Conservation (phyloP, 2,888 invertebrate species). For the Archaeoteleia sp. region DNA sequence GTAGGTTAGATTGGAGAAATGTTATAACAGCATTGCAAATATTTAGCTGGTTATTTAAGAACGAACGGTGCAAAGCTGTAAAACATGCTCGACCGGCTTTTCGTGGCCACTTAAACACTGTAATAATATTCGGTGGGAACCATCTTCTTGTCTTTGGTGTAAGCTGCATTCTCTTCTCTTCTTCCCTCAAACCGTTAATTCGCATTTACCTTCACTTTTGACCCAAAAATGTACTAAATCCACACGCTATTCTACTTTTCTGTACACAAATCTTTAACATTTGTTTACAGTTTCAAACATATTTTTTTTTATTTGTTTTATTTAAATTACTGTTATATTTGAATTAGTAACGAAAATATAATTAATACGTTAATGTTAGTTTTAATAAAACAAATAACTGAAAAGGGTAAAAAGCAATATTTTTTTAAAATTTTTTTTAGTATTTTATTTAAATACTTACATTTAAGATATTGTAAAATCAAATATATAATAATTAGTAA, state of each 20-base stretch:
- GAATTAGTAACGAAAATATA: too few relatives aligned
- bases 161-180: conserved; percentile 35
- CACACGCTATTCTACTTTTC: conserved; percentile 34
- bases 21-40: background rate
- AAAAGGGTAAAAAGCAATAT: too few relatives aligned
- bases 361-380: too few relatives aligned
- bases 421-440: too few relatives aligned
- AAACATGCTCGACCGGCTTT: conserved; percentile 29
- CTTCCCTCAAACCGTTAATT: conserved; percentile 54
- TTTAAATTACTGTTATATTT: too few relatives aligned
- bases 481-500: too few relatives aligned
- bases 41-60: background rate
- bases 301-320: too few relatives aligned
- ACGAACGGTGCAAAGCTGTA: conserved; percentile 16
- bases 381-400: too few relatives aligned
- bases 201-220: conserved; percentile 54
- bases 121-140: conserved; percentile 32
- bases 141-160: conserved; percentile 27
- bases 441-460: too few relatives aligned
- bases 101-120: conserved; percentile 29
- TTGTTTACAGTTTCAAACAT: too few relatives aligned
- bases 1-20: background rate
- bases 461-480: too few relatives aligned
- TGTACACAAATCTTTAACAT: too few relatives aligned
- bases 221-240: conserved; percentile 51